Base-by-base conservation (phyloP, 1,140 invertebrate genomes). In the Drosophila watanabei region DNA sequence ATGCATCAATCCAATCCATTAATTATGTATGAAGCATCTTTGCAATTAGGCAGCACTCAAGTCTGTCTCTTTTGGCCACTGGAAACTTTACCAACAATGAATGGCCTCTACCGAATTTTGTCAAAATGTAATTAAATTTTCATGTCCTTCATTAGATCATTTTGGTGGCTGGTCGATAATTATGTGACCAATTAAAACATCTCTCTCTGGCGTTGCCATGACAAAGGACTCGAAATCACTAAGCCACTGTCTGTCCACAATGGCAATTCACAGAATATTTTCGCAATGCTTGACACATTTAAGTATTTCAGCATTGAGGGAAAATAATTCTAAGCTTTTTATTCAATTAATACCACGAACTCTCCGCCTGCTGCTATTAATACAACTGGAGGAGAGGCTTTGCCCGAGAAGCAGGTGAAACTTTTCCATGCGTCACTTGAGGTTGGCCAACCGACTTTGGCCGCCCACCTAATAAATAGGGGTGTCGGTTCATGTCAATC, bases 121-220 rank as follows among this genome's bases (percentile, higher is more conserved):
- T 5, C 10, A 32, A 54, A 35, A 54, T 71, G 52, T 73, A 49
- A 60, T 73, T 73, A 51, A 72, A 60, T 43, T 73, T 72, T 32
- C 41, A 43, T 72, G 70, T 20, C 45, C 48, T 41, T 37, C 32
- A 35, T 51, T 71, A 35, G 30, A n/a, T 30, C 16, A 30, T n/a
- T 46, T 59, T 10, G 37, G 24, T 7, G 30, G 14, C 16, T 41
- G 69, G 65, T 41, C 54, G 45, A 72, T 60, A 73, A 71, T 73
- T 73, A 72, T 51, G 24, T 10, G 28, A 57, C 70, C 68, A 72
- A 73, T 73, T 73, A 73, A 51, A 66, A 51, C 16, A 18, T 30
- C 30, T 20, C 14, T 28, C 37, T 20, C 37, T 37, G 14, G 11
- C 28, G 60, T 77, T 65, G 52, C 32, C 71, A 76, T 76, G 60